Evolutionary conservation across 53 echinoderm and acorn worm genomes (phyloP).

Genomic region (Glandiceps talaboti): DNA sequence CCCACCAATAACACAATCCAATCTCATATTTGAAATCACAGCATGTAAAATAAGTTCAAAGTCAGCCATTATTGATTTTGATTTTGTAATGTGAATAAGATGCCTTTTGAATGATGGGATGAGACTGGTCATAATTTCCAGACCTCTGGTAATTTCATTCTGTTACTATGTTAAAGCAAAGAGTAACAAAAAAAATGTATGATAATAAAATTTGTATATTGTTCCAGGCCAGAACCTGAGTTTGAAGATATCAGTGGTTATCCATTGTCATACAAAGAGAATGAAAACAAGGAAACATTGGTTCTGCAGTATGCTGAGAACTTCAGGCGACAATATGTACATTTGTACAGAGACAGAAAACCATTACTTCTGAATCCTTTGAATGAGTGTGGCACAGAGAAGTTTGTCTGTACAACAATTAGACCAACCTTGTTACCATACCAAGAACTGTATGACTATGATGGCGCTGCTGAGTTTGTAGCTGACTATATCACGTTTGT

Average conservation of each 20-base stretch:
- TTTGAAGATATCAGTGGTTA: slow-evolving; percentile 21
- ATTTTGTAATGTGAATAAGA: too few relatives aligned
- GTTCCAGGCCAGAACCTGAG: not conserved
- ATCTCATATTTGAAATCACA: too few relatives aligned
- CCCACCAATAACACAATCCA: too few relatives aligned
- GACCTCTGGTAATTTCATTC: too few relatives aligned
- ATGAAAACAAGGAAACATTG: slow-evolving; percentile 75
- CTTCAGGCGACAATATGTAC: slow-evolving; percentile 95
- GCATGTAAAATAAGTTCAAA: too few relatives aligned
- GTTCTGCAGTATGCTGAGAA: slow-evolving; percentile 94
- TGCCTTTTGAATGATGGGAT: too few relatives aligned
- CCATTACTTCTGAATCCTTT: slow-evolving; percentile 78
- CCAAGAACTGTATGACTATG: slow-evolving; percentile 78
- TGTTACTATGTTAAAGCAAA: too few relatives aligned
- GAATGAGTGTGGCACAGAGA: slow-evolving; percentile 82
- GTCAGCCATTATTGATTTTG: too few relatives aligned
- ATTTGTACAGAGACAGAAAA: slow-evolving; percentile 88
- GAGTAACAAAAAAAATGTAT: too few relatives aligned
- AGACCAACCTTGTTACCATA: slow-evolving; percentile 75
- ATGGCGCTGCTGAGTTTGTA: slow-evolving; percentile 94
- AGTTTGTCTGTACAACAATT: slow-evolving; percentile 94
- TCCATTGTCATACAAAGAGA: slow-evolving; percentile 74
- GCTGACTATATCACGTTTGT: slow-evolving; percentile 92
- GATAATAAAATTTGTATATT: not conserved
- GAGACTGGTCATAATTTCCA: too few relatives aligned